A percentile compares a stretch with the other conserved stretches of the same genome.
Evolutionary conservation across 2,113 vertebrate genomes (phyloP).

Genomic region (Rhagologus leucostigma): DNA sequence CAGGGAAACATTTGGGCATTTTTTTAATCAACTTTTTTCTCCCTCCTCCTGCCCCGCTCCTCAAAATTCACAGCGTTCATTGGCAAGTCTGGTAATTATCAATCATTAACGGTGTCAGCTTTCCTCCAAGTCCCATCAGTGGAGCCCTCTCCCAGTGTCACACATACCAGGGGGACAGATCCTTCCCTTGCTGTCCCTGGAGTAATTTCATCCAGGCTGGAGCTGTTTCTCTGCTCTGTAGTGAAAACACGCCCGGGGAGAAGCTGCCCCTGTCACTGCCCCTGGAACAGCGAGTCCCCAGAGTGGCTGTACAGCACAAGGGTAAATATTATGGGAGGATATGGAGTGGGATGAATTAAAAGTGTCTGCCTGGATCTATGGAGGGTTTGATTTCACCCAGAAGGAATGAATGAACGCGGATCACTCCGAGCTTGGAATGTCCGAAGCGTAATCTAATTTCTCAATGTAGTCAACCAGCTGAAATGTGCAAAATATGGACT

Average conservation of each 20-base stretch:
- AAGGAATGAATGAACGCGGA: neutral
- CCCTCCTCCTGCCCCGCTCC: neutral
- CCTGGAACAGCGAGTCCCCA: neutral
- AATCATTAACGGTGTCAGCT: neutral
- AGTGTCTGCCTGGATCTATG: neutral
- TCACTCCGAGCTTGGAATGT: neutral
- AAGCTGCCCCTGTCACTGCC: neutral
- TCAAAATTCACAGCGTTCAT: neutral
- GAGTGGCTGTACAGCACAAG: neutral
- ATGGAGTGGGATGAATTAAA: conserved; percentile 13
- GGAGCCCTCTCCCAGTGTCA: neutral
- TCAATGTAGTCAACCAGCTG: conserved; percentile 34
- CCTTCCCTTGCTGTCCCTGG: neutral
- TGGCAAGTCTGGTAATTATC: conserved; percentile 15
- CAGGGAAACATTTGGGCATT: neutral
- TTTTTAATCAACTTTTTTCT: conserved; percentile 52
- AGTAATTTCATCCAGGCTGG: neutral
- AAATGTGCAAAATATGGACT: conserved; percentile 36
- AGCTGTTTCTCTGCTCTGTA: neutral
- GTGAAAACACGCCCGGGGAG: neutral
- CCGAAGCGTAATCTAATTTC: conserved; percentile 44
- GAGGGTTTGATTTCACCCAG: conserved; percentile 36
- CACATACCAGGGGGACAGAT: neutral
- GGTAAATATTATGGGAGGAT: conserved; percentile 14
- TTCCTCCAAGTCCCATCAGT: neutral